Evolutionary conservation across 2,888 invertebrate genomes (phyloP).

Genomic region (Gibbula magus): DNA sequence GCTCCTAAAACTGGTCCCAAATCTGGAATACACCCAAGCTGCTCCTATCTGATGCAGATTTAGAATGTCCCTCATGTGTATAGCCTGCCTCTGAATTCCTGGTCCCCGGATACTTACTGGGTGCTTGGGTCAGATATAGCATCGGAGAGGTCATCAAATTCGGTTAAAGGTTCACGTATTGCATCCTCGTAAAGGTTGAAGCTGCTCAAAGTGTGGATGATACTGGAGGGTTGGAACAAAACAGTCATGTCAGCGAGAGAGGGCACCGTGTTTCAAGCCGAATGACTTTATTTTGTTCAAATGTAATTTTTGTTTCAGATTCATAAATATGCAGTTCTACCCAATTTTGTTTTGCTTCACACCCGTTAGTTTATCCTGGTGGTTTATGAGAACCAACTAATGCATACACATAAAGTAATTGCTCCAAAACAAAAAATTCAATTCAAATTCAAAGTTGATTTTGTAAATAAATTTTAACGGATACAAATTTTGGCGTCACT

Average conservation of each 20-base stretch:
- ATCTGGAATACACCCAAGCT: too few relatives aligned
- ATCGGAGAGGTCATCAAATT: slow-evolving; percentile 76
- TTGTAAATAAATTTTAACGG: neutral
- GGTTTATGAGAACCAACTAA: too few relatives aligned
- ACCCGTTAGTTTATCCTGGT: too few relatives aligned
- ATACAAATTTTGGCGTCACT: neutral
- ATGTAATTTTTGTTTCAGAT: too few relatives aligned
- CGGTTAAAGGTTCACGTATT: slow-evolving; percentile 74
- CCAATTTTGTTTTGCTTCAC: too few relatives aligned
- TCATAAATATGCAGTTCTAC: too few relatives aligned
- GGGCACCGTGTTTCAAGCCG: too few relatives aligned
- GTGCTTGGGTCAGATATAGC: slow-evolving; percentile 78
- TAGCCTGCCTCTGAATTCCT: neutral
- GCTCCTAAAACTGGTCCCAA: neutral
- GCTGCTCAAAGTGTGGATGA: slow-evolving; percentile 77
- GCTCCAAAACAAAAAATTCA: neutral
- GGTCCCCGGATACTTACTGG: slow-evolving; percentile 76
- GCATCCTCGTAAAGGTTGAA: slow-evolving; percentile 78
- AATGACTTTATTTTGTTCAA: neutral
- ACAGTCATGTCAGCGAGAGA: neutral
- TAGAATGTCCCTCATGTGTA: neutral
- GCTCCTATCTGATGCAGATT: neutral
- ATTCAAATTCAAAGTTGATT: neutral
- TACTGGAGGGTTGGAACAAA: slow-evolving; percentile 64
- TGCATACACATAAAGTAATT: too few relatives aligned